Conservation (phyloP, 2,113 vertebrate species). For the Protomyctophum bolini region DNA sequence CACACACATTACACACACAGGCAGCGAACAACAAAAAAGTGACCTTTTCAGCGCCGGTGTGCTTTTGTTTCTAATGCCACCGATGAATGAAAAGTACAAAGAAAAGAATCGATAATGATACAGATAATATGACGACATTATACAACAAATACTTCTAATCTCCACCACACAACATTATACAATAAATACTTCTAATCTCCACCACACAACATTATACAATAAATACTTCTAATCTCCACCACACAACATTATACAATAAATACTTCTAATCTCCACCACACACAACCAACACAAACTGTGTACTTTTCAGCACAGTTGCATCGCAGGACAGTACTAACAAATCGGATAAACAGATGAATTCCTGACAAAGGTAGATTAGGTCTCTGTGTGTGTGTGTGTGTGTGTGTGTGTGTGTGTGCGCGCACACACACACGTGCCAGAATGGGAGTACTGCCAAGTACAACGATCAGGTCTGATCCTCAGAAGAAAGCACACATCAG, state of each 20-base stretch:
- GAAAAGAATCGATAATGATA: too few species aligned
- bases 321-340: constrained; percentile 4
- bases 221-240: too few species aligned
- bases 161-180: too few species aligned
- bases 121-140: too few species aligned
- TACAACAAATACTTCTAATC: constrained; percentile 54
- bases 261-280: not conserved
- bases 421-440: too few species aligned
- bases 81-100: too few species aligned
- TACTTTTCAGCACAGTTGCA: not conserved
- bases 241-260: too few species aligned
- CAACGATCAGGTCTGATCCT: constrained; percentile 51
- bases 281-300: constrained; percentile 20
- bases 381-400: constrained; percentile 42
- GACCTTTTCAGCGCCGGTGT: constrained; percentile 58
- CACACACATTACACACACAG: too few species aligned
- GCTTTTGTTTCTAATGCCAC: constrained; percentile 70
- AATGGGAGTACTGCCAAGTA: constrained; percentile 60
- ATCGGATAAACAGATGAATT: constrained; percentile 58
- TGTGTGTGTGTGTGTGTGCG: not conserved
- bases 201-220: too few species aligned
- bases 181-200: too few species aligned
- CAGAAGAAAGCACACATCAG: constrained; percentile 21
- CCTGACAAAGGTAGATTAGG: constrained; percentile 67
- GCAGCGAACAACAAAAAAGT: constrained; percentile 26